phyloP scores from a whole-genome alignment of 2,113 vertebrate species.

The Delphinapterus leucas region DNA sequence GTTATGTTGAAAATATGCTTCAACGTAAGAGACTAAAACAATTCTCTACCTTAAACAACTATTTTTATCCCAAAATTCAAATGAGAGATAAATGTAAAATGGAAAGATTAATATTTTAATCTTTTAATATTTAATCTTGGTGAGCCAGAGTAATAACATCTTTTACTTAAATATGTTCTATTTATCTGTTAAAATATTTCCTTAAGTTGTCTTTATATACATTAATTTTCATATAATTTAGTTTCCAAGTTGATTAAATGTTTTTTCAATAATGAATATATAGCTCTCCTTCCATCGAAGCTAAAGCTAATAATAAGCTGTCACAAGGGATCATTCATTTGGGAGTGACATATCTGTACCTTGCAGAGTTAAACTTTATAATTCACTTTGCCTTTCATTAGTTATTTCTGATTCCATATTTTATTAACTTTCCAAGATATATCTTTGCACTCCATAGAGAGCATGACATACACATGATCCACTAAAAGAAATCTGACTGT shows the following conservation, averaged over 20 bases:
- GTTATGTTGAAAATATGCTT: neutral
- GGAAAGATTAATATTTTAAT: neutral
- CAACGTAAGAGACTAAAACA: neutral
- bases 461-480: neutral
- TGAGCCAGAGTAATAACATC: neutral
- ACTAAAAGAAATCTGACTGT: neutral
- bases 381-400: neutral
- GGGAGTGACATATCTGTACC: neutral
- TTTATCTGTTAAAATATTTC: neutral
- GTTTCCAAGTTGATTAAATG: neutral
- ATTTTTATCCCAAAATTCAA: neutral
- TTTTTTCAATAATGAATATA: neutral
- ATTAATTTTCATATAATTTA: neutral
- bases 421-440: neutral
- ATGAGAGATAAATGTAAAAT: neutral
- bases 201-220: neutral
- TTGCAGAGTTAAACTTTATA: neutral
- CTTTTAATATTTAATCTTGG: neutral
- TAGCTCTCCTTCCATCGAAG: neutral
- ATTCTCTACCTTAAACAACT: neutral
- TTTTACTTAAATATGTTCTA: neutral
- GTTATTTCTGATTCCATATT: neutral
- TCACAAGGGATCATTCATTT: neutral
- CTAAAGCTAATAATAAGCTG: slow-evolving; percentile 8
- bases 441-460: neutral